phyloP scores from a whole-genome alignment of 92 coral and sea anemone genomes.

The Montipora capitata region DNA sequence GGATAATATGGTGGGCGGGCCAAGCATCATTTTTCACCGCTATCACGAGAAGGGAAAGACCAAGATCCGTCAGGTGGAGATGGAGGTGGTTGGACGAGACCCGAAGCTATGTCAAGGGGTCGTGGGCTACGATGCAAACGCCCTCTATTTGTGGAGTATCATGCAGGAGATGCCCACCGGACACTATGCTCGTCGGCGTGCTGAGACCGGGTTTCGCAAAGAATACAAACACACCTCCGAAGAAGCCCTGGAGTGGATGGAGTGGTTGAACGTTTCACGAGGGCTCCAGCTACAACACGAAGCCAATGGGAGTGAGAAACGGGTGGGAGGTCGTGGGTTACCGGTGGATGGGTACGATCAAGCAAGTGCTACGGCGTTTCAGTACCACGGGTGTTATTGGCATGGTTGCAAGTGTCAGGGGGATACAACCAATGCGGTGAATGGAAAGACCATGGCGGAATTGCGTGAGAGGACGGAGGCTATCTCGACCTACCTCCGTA shows the following conservation, averaged over 20 bases:
- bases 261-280: constrained; percentile 1
- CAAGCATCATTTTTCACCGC: constrained; percentile 57
- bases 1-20: constrained; percentile 63
- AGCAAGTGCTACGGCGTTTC: not conserved
- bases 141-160: constrained; percentile 59
- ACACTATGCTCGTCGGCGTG: constrained; percentile 16
- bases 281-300: constrained; percentile 33
- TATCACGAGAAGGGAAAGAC: constrained; percentile 56
- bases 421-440: not conserved
- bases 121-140: constrained; percentile 63
- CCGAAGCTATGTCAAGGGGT: constrained; percentile 38
- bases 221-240: constrained; percentile 28
- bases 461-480: constrained; percentile 11
- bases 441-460: constrained; percentile 15
- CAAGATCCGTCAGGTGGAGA: not conserved
- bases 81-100: constrained; percentile 5
- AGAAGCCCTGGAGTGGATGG: constrained; percentile 46
- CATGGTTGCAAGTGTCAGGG: constrained; percentile 37
- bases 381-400: constrained; percentile 42
- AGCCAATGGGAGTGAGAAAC: constrained; percentile 40
- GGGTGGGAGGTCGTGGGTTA: constrained; percentile 26
- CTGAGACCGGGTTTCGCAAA: constrained; percentile 44
- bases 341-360: constrained; percentile 50
- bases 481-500: not conserved
- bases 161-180: constrained; percentile 63